Percentiles rank a stretch among this genome's conserved stretches.
phyloP scores from a whole-genome alignment of 2,888 invertebrate species.

The Tachina lurida region DNA sequence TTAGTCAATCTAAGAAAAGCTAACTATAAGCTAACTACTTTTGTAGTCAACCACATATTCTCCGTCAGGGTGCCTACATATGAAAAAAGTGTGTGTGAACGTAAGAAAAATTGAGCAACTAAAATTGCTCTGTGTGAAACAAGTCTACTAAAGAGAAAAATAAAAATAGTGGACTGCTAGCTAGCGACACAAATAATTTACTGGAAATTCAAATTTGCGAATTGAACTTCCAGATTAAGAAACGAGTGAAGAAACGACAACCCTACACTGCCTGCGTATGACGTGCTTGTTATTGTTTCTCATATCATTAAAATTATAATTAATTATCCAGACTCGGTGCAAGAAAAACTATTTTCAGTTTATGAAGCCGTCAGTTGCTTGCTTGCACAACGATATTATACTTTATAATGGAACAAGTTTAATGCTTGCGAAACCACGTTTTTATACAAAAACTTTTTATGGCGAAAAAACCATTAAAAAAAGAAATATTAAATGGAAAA shows the following conservation, averaged over 20 bases:
- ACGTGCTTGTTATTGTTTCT: conserved; percentile 53
- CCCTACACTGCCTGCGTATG: conserved; percentile 45
- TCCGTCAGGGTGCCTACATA: no score
- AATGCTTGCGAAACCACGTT: neutral
- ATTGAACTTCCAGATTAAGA: no score
- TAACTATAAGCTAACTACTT: no score
- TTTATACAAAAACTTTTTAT: neutral
- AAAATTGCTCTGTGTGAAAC: no score
- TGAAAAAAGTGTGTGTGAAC: no score
- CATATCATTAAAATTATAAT: conserved; percentile 77
- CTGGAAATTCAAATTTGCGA: no score
- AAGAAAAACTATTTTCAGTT: conserved; percentile 41
- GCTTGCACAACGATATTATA: conserved; percentile 10
- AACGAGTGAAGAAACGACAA: neutral
- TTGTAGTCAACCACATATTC: no score
- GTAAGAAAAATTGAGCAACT: no score
- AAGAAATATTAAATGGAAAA: neutral
- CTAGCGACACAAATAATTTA: no score
- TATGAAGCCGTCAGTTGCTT: conserved; percentile 17
- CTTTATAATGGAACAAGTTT: neutral
- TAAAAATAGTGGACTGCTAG: no score
- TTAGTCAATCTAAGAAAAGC: no score
- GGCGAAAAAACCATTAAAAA: neutral
- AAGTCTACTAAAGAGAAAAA: no score
- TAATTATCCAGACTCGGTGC: conserved; percentile 76